Evolutionary conservation across 2,113 vertebrate species (phyloP), one percentile per base, ranked within the genome.

Genomic region (Microcebus jonahi): DNA sequence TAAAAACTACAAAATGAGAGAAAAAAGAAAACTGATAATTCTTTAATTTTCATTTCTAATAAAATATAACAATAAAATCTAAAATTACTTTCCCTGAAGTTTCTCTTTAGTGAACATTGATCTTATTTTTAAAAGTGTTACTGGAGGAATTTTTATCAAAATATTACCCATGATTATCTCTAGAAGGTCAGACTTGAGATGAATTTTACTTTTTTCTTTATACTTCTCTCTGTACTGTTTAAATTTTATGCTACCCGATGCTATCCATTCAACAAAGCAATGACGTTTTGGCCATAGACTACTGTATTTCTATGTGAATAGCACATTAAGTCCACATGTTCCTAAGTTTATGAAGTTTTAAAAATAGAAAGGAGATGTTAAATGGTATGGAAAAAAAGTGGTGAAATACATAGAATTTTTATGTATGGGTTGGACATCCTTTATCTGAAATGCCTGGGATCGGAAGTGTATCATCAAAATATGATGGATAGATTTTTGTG

Each of bases 11-110:
- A 95, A 90, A 88, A 88, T n/a, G 25, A 91, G 21, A 4, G 27
- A 65, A 61, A 45, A 88, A 21, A 15, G 18, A 83, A 93, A 89
- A 89, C 8, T 61, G 36, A 63, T 6, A 82, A 25, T 61, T 88
- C 88, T 77, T 95, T 29, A 94, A 88, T n/a, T 75, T 70, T 86
- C 15, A 87, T 36, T 31, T 75, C 21, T 23, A 59, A 48, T 59
- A 93, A 94, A 95, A 67, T 45, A 86, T 53, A 94, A 95, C 5
- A 76, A 68, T 77, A 90, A 91, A 95, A 86, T 42, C 9, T 93
- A 59, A 97, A 84, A 85, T 86, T 75, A 68, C 63, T 94, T 96
- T 90, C 90, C 57, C 84, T 95, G 2, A 82, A 42, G 11, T 89
- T 75, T 92, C 25, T 77, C 29, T 80, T 55, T 36, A 90, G 50